Evolutionary conservation across 2,888 invertebrate genomes (phyloP), one percentile per base, ranked within the genome.

Genomic region (Trissolcus brochymenae): DNA sequence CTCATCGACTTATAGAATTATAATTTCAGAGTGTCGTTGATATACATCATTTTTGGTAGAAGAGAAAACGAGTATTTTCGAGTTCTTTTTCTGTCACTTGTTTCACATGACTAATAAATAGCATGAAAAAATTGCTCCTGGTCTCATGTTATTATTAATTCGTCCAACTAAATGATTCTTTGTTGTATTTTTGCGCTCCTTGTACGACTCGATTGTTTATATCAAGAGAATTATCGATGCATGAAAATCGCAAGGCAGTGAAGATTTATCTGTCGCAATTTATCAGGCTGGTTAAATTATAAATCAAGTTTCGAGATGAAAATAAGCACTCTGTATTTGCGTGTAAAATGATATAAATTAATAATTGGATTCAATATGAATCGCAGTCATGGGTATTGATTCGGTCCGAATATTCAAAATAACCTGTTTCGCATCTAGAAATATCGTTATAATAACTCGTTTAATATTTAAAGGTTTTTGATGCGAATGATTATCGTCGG

Each of bases 331-430:
- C 6, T 50, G 0, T 41, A 13, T 51, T 62, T 53, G 11, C 25
- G 16, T 51, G 29, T 53, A 62, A 62, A 62, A 62, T 53, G 62
- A 40, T 62, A 62, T 62, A 62, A 61, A 41, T 62, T 53, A 53
- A 41, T 62, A 19, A 29, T 21, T 17, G 53, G 62, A 53, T 62
- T 53, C 53, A 14, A 50, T 46, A 19, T 40, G 59, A 59, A 29
- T 21, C 49, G 35, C 49, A 60, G 60, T 60, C 46, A 49, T 7
- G 60, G 25, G 29, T 50, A 50, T 53, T 41, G 62, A 53, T 62
- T 62, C 43, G 11, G 53, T 41, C 41, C 9, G 16, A 25, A 62
- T 62, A 53, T 62, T 62, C 53, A 62, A 62, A 62, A 41, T 53
- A 62, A 62, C 53, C 62, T 41, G 62, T 62, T 62, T 13, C 11